A percentile compares a stretch with the other conserved stretches of the same genome.
These are phyloP conservation scores for Stenurella melanura DNA, from an alignment of 2,888 invertebrate genomes.

Conservation along the genomic window DNA sequence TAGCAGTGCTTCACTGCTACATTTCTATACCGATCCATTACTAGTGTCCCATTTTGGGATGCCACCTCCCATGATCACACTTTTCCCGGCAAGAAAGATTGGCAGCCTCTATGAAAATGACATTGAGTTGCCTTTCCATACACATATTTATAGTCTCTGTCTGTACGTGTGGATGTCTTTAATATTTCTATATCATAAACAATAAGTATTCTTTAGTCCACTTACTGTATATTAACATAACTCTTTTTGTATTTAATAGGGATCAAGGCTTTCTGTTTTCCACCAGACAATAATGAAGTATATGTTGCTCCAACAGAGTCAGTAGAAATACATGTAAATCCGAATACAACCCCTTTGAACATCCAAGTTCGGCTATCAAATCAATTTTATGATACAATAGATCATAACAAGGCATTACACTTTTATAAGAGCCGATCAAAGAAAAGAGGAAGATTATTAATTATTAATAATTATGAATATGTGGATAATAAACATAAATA, in stretches of 20 bases:
- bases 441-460: slow-evolving; percentile 77
- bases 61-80: too few species aligned
- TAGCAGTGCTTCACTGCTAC: too few species aligned
- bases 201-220: too few species aligned
- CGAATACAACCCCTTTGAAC: slow-evolving; percentile 47
- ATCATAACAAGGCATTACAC: slow-evolving; percentile 55
- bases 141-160: too few species aligned
- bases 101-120: too few species aligned
- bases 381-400: slow-evolving; percentile 57
- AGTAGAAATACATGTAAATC: slow-evolving; percentile 37
- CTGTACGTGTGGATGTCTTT: too few species aligned
- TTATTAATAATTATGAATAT: slow-evolving; percentile 79
- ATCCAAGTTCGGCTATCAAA: slow-evolving; percentile 55
- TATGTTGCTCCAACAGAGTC: background rate
- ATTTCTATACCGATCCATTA: too few species aligned
- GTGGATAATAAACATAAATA: slow-evolving; percentile 57
- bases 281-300: background rate
- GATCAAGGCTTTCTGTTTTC: background rate
- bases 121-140: too few species aligned
- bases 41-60: too few species aligned
- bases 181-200: too few species aligned
- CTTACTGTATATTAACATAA: too few species aligned
- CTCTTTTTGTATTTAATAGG: slow-evolving; percentile 13
- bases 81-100: too few species aligned
- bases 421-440: slow-evolving; percentile 76